Conservation (phyloP, 2,888 invertebrate species). For the Heliconius hortense region DNA sequence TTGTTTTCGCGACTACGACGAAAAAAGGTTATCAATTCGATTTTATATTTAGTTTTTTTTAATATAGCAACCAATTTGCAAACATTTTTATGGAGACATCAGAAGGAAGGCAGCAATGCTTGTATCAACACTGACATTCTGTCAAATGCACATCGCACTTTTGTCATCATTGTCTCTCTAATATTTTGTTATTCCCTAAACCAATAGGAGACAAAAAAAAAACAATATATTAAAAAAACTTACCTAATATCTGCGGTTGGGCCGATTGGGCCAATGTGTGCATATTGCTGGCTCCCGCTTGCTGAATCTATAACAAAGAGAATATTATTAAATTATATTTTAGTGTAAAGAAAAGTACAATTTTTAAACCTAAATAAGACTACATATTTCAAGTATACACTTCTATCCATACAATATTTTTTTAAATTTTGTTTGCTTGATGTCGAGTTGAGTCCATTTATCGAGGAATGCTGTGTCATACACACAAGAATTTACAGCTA, state of each 20-base stretch:
- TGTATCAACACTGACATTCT: constrained; percentile 63
- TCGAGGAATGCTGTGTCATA: too few species aligned
- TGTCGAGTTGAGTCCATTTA: too few species aligned
- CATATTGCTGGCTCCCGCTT: constrained; percentile 71
- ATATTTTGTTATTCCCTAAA: too few species aligned
- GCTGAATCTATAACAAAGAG: constrained; percentile 72
- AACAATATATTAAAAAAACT: constrained; percentile 41
- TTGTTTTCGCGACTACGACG: too few species aligned
- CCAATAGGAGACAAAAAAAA: not conserved
- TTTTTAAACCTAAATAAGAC: too few species aligned
- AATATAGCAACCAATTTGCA: not conserved
- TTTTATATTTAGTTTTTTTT: not conserved
- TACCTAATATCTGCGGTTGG: constrained; percentile 70
- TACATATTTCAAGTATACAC: too few species aligned
- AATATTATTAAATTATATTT: too few species aligned
- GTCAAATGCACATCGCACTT: constrained; percentile 63
- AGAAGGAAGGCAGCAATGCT: constrained; percentile 73
- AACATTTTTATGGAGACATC: constrained; percentile 45
- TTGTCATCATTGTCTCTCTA: constrained; percentile 12
- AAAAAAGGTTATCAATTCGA: too few species aligned
- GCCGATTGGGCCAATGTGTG: constrained; percentile 71
- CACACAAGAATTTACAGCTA: too few species aligned
- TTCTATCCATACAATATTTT: too few species aligned
- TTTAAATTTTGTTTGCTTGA: too few species aligned
- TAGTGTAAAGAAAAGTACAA: too few species aligned